A percentile compares a stretch with the other conserved stretches of the same genome.
These are phyloP conservation scores for Phorcus lineatus DNA, from an alignment of 2,888 invertebrate species.

Conservation along the genomic window DNA sequence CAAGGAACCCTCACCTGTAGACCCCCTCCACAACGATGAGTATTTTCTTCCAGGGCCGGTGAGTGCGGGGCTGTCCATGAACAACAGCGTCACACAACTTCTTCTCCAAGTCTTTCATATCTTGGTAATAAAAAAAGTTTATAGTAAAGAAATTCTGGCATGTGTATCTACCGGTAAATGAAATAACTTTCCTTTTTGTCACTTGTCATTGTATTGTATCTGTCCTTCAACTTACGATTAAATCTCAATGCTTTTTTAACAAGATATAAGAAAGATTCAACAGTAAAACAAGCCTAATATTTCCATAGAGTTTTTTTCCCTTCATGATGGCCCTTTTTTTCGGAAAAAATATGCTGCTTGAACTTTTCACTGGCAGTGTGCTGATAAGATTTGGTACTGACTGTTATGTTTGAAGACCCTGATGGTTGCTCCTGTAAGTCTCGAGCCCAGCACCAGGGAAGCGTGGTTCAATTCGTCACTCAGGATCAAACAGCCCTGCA, in stretches of 20 bases:
- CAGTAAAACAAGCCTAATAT: too few relatives aligned
- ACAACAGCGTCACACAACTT: constrained; percentile 85
- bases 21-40: constrained; percentile 95
- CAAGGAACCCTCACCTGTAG: constrained; percentile 79
- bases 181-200: too few relatives aligned
- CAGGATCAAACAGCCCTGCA: constrained; percentile 87
- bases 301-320: too few relatives aligned
- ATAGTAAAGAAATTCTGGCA: too few relatives aligned
- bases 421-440: constrained; percentile 89
- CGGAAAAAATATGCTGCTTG: too few relatives aligned
- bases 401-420: constrained; percentile 85
- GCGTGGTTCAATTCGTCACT: constrained; percentile 99
- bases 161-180: too few relatives aligned
- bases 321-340: too few relatives aligned
- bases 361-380: too few relatives aligned
- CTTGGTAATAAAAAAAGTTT: constrained; percentile 75
- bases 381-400: constrained; percentile 54
- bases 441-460: constrained; percentile 93
- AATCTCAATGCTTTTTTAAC: too few relatives aligned
- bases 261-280: too few relatives aligned
- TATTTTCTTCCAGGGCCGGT: constrained; percentile 91
- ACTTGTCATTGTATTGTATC: too few relatives aligned
- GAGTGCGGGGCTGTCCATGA: constrained; percentile 85
- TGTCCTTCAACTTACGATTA: too few relatives aligned
- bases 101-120: constrained; percentile 88